Conservation (phyloP, 2,888 invertebrate genomes). For the Xestia ashworthii region DNA sequence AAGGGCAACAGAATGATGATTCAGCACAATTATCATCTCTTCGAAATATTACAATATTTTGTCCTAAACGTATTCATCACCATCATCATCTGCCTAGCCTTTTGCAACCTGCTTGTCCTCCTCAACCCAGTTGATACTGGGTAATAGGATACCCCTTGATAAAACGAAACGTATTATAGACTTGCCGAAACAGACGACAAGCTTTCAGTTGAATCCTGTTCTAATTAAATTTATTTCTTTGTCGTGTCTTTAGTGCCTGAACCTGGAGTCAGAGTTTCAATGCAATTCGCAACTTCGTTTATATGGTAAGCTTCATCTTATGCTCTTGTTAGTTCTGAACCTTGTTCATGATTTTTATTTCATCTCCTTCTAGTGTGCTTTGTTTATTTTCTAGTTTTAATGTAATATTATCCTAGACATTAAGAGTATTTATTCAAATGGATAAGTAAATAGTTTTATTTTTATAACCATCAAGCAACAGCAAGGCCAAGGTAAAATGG, state of each 20-base stretch:
- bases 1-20: too few relatives aligned
- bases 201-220: not conserved
- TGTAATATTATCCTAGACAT: not conserved
- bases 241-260: too few relatives aligned
- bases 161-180: not conserved
- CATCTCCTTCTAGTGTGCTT: not conserved
- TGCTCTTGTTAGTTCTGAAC: not conserved
- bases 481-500: constrained; percentile 34
- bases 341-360: not conserved
- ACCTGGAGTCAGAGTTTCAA: too few relatives aligned
- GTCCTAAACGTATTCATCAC: not conserved
- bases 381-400: not conserved
- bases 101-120: not conserved
- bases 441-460: constrained; percentile 22
- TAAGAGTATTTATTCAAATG: constrained; percentile 15
- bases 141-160: not conserved
- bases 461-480: constrained; percentile 29
- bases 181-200: not conserved
- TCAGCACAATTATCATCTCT: not conserved
- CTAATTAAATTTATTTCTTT: not conserved
- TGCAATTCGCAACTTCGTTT: not conserved
- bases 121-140: not conserved
- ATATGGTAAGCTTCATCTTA: not conserved
- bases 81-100: not conserved
- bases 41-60: not conserved